Conservation (phyloP, 1,140 invertebrate genomes). For the Plectrocnemia conspersa region DNA sequence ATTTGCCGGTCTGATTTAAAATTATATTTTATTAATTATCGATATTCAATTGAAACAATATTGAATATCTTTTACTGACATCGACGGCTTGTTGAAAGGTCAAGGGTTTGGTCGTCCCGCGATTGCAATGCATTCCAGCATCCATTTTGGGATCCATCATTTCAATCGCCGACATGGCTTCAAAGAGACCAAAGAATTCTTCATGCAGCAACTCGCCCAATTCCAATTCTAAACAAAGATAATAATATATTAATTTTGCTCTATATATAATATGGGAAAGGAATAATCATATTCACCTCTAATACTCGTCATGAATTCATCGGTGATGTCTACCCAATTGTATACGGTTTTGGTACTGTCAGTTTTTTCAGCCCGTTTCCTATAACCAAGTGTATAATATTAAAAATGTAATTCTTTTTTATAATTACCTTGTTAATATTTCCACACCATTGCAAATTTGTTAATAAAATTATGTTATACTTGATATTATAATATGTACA, state of each 20-base stretch:
- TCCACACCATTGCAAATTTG: too few species aligned
- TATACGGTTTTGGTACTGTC: constrained; percentile 33
- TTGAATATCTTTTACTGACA: constrained; percentile 46
- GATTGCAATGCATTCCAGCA: constrained; percentile 94
- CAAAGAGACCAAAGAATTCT: constrained; percentile 90
- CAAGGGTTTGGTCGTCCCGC: constrained; percentile 76
- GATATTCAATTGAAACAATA: neutral
- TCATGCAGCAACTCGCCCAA: constrained; percentile 87
- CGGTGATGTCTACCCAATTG: constrained; percentile 74
- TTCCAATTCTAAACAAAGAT: constrained; percentile 62
- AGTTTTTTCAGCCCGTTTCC: constrained; percentile 11
- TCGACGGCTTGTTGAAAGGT: constrained; percentile 83
- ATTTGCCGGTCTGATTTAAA: constrained; percentile 56
- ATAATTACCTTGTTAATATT: neutral
- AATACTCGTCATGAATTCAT: constrained; percentile 69
- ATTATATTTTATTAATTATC: neutral
- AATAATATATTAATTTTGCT: neutral
- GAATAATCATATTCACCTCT: constrained; percentile 55
- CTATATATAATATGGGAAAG: neutral
- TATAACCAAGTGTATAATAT: neutral
- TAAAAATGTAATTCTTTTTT: neutral
- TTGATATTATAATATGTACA: too few species aligned
- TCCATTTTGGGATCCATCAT: constrained; percentile 99
- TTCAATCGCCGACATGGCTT: constrained; percentile 98
- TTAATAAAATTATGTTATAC: too few species aligned